phyloP scores from a whole-genome alignment of 2,113 vertebrate species.

The Cynocephalus volans region DNA sequence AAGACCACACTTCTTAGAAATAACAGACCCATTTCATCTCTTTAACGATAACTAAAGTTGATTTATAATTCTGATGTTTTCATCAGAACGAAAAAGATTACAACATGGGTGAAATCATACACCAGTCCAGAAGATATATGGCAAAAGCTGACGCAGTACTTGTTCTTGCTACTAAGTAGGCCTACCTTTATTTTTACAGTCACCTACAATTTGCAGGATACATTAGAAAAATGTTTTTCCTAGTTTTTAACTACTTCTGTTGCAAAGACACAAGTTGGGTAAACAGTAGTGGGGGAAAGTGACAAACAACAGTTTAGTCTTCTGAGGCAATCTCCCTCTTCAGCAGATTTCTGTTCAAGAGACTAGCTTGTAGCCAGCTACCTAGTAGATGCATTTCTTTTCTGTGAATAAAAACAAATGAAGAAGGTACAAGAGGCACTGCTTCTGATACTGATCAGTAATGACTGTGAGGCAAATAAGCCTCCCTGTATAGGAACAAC shows the following conservation, averaged over 20 bases:
- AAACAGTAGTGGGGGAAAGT: not conserved
- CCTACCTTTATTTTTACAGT: not conserved
- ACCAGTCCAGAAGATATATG: not conserved
- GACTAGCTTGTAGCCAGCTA: not conserved
- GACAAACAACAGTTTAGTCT: not conserved
- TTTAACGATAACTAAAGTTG: conserved; percentile 22
- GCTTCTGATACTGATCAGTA: not conserved
- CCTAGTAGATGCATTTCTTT: not conserved
- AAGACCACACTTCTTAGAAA: not conserved
- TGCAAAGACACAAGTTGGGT: not conserved
- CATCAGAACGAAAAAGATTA: not conserved
- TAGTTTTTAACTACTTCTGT: conserved; percentile 48
- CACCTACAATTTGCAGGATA: not conserved
- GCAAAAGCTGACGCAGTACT: not conserved
- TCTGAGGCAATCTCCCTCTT: not conserved
- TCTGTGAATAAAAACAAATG: conserved; percentile 28
- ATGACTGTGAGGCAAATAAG: not conserved
- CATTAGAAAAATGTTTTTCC: not conserved
- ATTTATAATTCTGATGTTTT: conserved; percentile 57
- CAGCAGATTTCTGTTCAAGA: conserved; percentile 5
- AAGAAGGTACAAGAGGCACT: not conserved
- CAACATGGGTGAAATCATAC: not conserved
- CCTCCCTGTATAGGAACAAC: not conserved
- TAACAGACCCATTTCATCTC: not conserved
- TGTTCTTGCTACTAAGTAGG: not conserved